These are phyloP conservation scores for Pterophyllum scalare DNA, from an alignment of 2,113 vertebrate species.

Conservation along the genomic window DNA sequence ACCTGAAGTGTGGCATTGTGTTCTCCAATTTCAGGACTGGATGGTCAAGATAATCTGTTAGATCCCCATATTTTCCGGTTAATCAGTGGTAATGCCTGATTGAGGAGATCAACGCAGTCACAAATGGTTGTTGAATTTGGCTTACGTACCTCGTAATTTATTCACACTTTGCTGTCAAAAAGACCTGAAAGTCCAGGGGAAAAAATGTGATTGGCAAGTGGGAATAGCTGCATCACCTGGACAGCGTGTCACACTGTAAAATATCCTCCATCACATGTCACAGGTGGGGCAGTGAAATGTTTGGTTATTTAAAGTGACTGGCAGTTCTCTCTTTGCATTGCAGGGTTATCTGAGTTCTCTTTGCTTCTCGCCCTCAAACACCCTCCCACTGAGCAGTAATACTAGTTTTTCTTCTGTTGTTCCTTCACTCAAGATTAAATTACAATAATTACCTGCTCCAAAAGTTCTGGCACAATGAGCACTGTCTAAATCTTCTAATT, in stretches of 20 bases:
- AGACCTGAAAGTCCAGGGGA: background rate
- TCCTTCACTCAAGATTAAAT: conserved; percentile 56
- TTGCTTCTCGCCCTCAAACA: conserved; percentile 25
- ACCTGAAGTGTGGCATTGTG: background rate
- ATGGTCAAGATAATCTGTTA: conserved; percentile 37
- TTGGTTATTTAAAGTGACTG: conserved; percentile 65
- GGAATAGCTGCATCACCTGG: conserved; percentile 34
- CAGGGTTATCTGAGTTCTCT: conserved; percentile 58
- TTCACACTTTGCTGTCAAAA: background rate
- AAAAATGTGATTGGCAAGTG: conserved; percentile 2
- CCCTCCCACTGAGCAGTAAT: conserved; percentile 39
- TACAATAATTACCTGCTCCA: conserved; percentile 56
- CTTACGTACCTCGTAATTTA: conserved; percentile 21
- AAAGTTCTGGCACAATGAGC: conserved; percentile 30
- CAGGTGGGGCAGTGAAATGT: conserved; percentile 40
- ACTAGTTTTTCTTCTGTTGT: conserved; percentile 25
- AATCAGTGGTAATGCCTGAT: background rate
- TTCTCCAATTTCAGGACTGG: conserved; percentile 29
- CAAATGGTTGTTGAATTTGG: conserved; percentile 4
- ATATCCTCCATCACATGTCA: conserved; percentile 42
- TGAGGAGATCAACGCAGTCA: background rate
- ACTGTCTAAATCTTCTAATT: conserved; percentile 41
- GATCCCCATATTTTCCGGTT: background rate
- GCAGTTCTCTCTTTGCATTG: conserved; percentile 36
- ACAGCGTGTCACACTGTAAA: conserved; percentile 28